Percentiles rank a stretch among this genome's conserved stretches.
These are phyloP conservation scores for Planiliza haematocheilus DNA, from an alignment of 2,113 vertebrate species.

Conservation along the genomic window DNA sequence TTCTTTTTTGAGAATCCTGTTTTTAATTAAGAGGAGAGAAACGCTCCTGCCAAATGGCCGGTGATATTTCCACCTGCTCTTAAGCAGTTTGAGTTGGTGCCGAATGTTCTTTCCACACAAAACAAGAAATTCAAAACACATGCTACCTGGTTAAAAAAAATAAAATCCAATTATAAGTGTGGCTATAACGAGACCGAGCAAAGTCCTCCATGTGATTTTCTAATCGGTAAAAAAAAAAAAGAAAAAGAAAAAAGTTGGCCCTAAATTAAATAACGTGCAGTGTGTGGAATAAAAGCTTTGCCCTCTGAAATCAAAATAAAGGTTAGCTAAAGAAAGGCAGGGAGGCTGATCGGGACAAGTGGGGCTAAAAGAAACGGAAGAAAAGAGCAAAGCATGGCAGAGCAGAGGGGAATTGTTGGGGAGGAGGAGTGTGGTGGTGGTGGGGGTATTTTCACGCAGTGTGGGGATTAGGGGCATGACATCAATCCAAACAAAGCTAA, in stretches of 20 bases:
- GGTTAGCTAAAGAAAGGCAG: neutral
- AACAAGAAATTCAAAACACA: conserved; percentile 18
- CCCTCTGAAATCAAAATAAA: conserved; percentile 13
- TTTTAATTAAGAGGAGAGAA: conserved; percentile 52
- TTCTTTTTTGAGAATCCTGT: conserved; percentile 37
- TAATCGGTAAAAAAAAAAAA: neutral
- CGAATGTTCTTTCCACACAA: conserved; percentile 5
- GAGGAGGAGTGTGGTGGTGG: too few species aligned
- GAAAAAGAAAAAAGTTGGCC: neutral
- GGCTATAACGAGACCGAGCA: neutral
- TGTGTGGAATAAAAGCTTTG: neutral
- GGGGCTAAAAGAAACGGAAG: conserved; percentile 28
- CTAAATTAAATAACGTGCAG: neutral
- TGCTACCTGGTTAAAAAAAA: too few species aligned
- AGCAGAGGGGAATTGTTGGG: conserved; percentile 33
- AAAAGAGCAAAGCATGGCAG: conserved; percentile 26
- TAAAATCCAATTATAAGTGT: neutral
- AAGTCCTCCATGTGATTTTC: neutral
- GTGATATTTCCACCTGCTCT: conserved; percentile 42
- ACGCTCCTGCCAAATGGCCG: conserved; percentile 35
- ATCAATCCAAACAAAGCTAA: conserved; percentile 79
- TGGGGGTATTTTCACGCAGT: conserved; percentile 52
- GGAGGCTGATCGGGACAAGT: conserved; percentile 25
- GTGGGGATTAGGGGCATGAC: conserved; percentile 75
- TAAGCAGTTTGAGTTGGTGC: conserved; percentile 5